Base-by-base conservation (phyloP, 2,888 invertebrate genomes). In the Caenorhabditis drosophilae region DNA sequence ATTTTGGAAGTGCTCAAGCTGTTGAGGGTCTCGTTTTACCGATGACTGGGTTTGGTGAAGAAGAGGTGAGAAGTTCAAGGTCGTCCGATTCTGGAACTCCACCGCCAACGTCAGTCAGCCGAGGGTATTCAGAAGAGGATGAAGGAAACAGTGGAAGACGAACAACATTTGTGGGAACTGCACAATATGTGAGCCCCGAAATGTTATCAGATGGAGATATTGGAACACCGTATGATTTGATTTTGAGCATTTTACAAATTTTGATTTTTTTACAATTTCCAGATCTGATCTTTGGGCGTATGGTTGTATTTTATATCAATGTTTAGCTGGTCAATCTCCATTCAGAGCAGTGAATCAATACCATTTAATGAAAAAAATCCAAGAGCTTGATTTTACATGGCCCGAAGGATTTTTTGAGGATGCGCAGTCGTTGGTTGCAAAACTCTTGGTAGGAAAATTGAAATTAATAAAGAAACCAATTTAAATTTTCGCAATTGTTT, bases 151-250 rank as follows among this genome's bases (percentile, higher is more conserved):
- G 11, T 9, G 36, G 46, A 15, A 23, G 73, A 4, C 58, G 80
- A 0, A 72, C 78, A 1, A 87, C 87, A 11, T 97, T 98, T 85
- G 97, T 97, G 15, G 98, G 98, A 48, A 98, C 97, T 12, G 96
- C 98, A 2, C 96, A 97, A 84, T 98, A 97, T 85, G 95, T 99
- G 0, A 95, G 95, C 56, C 98, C 98, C 2, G 98, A 99, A 86
- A 89, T 97, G 67, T 87, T 98, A 49, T 90, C 83, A 20, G 84
- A 85, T 40, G 67, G 71, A 23, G 54, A 68, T 15, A 74, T 79
- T 16, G 75, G 79, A 20, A 60, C 71, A 27, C 77, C 70, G 77
- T 78, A 58, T 44, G 36, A 36, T 11, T 4, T 26, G 15, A 12
- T 23, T 12, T 41, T 23, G 20, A 25, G 1, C 6, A n/a, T 45